phyloP scores from a whole-genome alignment of 2,797 vertebrate genomes.

The Moxostoma hubbsi region DNA sequence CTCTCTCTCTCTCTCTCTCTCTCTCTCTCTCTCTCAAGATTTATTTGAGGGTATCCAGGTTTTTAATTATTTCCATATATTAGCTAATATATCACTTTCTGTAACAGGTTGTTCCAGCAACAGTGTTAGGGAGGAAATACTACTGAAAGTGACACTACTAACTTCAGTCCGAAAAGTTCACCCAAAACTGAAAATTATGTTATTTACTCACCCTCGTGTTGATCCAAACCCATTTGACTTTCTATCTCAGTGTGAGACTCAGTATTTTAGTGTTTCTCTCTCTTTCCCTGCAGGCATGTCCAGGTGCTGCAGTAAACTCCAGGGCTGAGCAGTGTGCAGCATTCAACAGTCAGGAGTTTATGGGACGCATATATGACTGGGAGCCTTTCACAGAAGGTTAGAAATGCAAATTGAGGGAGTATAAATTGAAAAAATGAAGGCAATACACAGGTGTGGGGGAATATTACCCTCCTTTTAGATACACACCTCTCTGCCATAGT shows the following conservation, averaged over 20 bases:
- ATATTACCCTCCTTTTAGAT: neutral
- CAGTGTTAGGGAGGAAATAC: no score
- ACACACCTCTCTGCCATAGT: neutral
- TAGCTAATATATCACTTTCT: conserved; percentile 56
- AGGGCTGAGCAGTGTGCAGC: conserved; percentile 86
- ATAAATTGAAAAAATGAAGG: neutral
- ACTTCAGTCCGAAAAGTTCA: no score
- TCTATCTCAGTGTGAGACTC: neutral
- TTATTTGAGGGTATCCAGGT: conserved; percentile 62
- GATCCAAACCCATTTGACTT: no score
- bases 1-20: conserved; percentile 14
- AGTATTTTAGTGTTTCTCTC: conserved; percentile 5
- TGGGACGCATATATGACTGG: conserved; percentile 90
- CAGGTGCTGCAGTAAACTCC: conserved; percentile 73
- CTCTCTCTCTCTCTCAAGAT: conserved; percentile 28
- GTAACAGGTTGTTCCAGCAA: conserved; percentile 44
- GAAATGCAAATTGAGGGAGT: conserved; percentile 34
- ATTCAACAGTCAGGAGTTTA: conserved; percentile 88
- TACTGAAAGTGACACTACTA: no score
- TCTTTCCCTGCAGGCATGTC: conserved; percentile 78
- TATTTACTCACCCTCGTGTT: no score
- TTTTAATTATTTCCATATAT: conserved; percentile 78
- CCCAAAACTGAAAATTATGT: no score
- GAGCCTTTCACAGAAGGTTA: conserved; percentile 92
- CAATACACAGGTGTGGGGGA: conserved; percentile 10